Evolutionary conservation across 2,888 invertebrate genomes (phyloP).

Genomic region (Plutella xylostella): DNA sequence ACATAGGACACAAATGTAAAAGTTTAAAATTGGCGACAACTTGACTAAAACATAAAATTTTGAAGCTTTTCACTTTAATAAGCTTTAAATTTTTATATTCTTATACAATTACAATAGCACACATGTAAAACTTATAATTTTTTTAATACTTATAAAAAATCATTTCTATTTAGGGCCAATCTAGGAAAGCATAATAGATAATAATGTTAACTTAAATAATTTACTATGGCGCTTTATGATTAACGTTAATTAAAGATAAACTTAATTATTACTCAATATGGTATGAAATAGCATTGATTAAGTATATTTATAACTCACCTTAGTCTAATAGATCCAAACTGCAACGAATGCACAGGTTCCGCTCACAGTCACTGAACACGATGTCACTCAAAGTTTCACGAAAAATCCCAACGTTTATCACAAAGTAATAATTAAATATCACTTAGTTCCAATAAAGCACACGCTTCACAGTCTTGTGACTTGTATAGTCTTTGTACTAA

Average conservation of each 20-base stretch:
- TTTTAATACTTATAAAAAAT: too few relatives aligned
- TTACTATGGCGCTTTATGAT: too few relatives aligned
- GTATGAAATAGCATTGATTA: neutral
- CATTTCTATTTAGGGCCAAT: too few relatives aligned
- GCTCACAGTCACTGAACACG: slow-evolving; percentile 29
- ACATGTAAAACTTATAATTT: too few relatives aligned
- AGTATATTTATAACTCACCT: slow-evolving; percentile 45
- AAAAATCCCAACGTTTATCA: slow-evolving; percentile 37
- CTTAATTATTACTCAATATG: neutral
- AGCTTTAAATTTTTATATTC: too few relatives aligned
- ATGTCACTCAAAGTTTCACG: slow-evolving; percentile 30
- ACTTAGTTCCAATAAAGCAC: neutral
- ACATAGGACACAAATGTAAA: too few relatives aligned
- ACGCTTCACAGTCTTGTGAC: slow-evolving; percentile 7
- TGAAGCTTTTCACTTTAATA: too few relatives aligned
- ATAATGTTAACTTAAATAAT: too few relatives aligned
- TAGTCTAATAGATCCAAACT: slow-evolving; percentile 57
- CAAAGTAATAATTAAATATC: slow-evolving; percentile 9
- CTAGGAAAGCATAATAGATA: too few relatives aligned
- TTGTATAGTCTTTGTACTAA: slow-evolving; percentile 30
- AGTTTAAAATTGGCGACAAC: too few relatives aligned
- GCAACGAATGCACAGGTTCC: slow-evolving; percentile 28
- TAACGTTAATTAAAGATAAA: neutral
- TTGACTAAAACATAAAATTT: too few relatives aligned
- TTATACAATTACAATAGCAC: too few relatives aligned